phyloP scores from a whole-genome alignment of 1,140 invertebrate genomes.

The Cephus cinctus region DNA sequence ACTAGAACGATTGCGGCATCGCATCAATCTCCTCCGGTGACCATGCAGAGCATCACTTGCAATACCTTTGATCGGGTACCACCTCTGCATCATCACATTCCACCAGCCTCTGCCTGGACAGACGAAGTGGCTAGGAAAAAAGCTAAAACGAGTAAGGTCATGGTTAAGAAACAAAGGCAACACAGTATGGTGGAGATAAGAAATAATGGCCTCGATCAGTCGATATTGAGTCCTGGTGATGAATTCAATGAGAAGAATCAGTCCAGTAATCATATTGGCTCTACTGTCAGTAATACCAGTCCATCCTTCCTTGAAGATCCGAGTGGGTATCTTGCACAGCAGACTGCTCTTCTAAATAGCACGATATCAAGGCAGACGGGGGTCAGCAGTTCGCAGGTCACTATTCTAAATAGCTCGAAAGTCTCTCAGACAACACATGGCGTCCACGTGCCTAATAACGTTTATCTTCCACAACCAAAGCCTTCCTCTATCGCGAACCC shows the following conservation, averaged over 20 bases:
- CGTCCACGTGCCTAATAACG: constrained; percentile 17
- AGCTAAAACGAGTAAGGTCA: constrained; percentile 57
- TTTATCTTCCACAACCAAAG: constrained; percentile 50
- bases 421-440: constrained; percentile 31
- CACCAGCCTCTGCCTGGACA: constrained; percentile 61
- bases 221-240: constrained; percentile 30
- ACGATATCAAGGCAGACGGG: constrained; percentile 77
- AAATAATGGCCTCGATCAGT: constrained; percentile 32
- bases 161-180: constrained; percentile 59
- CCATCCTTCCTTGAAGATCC: constrained; percentile 87
- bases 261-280: constrained; percentile 37
- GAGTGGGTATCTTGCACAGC: constrained; percentile 83
- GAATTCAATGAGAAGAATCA: constrained; percentile 47
- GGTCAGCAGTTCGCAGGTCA: constrained; percentile 47
- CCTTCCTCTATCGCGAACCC: constrained; percentile 48
- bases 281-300: constrained; percentile 38
- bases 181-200: constrained; percentile 40
- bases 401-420: constrained; percentile 45
- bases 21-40: constrained; percentile 32
- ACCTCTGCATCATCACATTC: constrained; percentile 68
- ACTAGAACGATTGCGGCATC: constrained; percentile 48
- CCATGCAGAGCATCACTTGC: constrained; percentile 43
- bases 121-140: constrained; percentile 67
- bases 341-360: constrained; percentile 79
- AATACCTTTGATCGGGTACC: constrained; percentile 67